A percentile compares a stretch with the other conserved stretches of the same genome.
phyloP scores from a whole-genome alignment of 2,797 vertebrate species.

The Eulemur mongoz region DNA sequence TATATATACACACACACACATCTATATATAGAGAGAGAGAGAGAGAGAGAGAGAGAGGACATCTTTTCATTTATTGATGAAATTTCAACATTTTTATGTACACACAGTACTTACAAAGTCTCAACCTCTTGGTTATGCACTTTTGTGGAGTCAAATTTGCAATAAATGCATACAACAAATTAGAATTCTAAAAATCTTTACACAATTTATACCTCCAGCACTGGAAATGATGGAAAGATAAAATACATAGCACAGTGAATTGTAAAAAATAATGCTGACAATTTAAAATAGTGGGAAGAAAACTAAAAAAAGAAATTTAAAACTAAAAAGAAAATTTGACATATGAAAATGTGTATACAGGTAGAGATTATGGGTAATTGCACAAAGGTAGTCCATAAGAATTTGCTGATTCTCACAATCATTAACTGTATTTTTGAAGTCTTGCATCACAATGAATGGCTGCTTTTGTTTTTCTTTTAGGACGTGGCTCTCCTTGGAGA shows the following conservation, averaged over 20 bases:
- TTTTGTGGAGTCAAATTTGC: neutral
- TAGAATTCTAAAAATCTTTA: neutral
- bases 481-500: neutral
- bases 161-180: neutral
- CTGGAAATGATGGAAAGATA: neutral
- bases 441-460: neutral
- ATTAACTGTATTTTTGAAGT: neutral
- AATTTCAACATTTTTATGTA: neutral
- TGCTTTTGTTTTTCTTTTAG: neutral
- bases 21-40: too few species aligned
- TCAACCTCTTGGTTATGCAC: neutral
- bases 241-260: neutral
- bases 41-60: too few species aligned
- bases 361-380: neutral
- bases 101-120: neutral
- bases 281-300: neutral
- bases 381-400: neutral
- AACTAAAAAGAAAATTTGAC: neutral
- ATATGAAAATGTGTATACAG: neutral
- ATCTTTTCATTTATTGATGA: neutral
- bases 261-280: neutral
- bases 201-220: neutral
- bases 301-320: neutral
- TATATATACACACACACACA: too few species aligned
- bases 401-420: neutral